Evolutionary conservation across 2,888 invertebrate genomes (phyloP), one percentile per base, ranked within the genome.

Genomic region (Autographa gamma): DNA sequence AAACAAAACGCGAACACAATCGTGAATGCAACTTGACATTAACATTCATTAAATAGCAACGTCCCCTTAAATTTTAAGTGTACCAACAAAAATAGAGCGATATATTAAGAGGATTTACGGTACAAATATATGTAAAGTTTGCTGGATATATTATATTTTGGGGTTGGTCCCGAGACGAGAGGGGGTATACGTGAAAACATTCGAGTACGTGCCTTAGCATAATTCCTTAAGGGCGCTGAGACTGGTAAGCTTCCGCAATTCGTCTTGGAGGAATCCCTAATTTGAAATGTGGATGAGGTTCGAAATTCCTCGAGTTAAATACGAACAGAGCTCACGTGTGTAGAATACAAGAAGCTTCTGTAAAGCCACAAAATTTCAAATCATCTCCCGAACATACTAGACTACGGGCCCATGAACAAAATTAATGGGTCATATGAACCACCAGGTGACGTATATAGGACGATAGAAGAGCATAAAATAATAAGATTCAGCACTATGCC

Each of bases 51-150:
- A 94, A 94, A 94, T 93, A 93, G 93, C 90, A 88, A 87, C 87
- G 88, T 93, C 89, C 92, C 80, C 84, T 93, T 91, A 93, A 94
- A 94, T 95, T 93, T 93, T 91, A 90, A 91, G 91, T 90, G 89
- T 87, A 89, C 92, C 89, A 92, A 93, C 95, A 95, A 95, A 95
- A 95, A 95, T 95, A 95, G 93, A 95, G 95, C 94, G 85, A 95
- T 95, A 95, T 91, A 95, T 95, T 95, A 94, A 86, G 85, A 93
- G 95, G 95, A 95, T 95, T 95, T 95, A 95, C 93, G 93, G 93
- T 93, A 95, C 95, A 95, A 95, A 95, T 95, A 95, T 95, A 95
- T 95, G 95, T 95, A 94, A 95, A 95, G 95, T 95, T 95, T 95
- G 92, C 92, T 89, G 93, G 93, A 95, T 95, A 94, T 95, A 95